Conservation (phyloP, 2,797 vertebrate species). For the Pipistrellus nathusii region DNA sequence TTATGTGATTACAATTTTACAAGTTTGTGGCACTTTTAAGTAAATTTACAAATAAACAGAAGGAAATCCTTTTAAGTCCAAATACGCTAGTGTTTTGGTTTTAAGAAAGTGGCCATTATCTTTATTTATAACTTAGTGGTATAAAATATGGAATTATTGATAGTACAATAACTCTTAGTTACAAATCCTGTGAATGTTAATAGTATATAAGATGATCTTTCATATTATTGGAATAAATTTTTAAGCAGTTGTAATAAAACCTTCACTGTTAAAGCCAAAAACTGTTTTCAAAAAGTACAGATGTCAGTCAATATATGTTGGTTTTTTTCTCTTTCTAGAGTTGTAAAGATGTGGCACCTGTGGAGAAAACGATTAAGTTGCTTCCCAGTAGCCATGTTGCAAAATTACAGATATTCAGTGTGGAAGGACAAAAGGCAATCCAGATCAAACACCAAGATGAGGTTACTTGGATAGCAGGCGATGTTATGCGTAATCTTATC, state of each 20-base stretch:
- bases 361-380: slow-evolving; percentile 90
- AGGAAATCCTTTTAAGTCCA: slow-evolving; percentile 19
- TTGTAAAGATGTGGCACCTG: slow-evolving; percentile 87
- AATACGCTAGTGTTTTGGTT: slow-evolving; percentile 4
- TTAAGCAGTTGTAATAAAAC: neutral
- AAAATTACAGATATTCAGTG: slow-evolving; percentile 89
- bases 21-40: slow-evolving; percentile 16
- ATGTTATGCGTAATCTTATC: slow-evolving; percentile 90
- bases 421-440: slow-evolving; percentile 88
- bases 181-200: neutral
- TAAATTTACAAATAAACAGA: slow-evolving; percentile 6
- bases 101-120: slow-evolving; percentile 42
- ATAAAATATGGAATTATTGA: slow-evolving; percentile 17
- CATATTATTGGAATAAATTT: neutral
- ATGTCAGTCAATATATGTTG: neutral
- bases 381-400: slow-evolving; percentile 91
- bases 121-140: slow-evolving; percentile 13
- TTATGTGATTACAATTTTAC: slow-evolving; percentile 40
- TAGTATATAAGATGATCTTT: neutral
- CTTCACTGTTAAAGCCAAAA: neutral
- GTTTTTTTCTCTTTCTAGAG: slow-evolving; percentile 83
- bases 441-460: slow-evolving; percentile 92
- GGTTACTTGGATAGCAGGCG: slow-evolving; percentile 92
- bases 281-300: neutral
- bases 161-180: slow-evolving; percentile 7